Base-by-base conservation (phyloP, 2,888 invertebrate genomes). In the Desoria tigrina region DNA sequence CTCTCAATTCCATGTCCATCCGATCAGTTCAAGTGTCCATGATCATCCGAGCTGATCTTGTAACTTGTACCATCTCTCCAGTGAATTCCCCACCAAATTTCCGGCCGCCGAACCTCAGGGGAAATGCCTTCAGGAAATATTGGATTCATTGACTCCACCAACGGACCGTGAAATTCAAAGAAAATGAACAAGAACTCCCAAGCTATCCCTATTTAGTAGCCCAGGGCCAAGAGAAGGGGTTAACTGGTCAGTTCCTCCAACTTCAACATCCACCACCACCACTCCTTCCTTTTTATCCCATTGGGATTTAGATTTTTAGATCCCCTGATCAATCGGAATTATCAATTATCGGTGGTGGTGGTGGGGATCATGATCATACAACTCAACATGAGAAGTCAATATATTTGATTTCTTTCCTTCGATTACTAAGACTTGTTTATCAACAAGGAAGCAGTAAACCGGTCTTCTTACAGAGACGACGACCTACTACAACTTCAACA, bases 121-220 rank as follows among this genome's bases (percentile, higher is more conserved):
- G 45, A 45, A 45, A 45, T 45, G 45, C 45, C 45, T 45, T 45
- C 45, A 45, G 45, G 45, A 45, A 45, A 45, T 45, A 45, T 45
- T 45, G 45, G 45, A 45, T 45, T 18, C n/a, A 45, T 21, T 16
- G 21, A 45, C 45, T 21, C 45, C 9, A 16, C 45, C 45, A 45
- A 32, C 32, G 32, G 11, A 45, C 45, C 45, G 45, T 45, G 45
- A 45, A 45, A 45, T 45, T 45, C 45, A 45, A 45, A 6, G n/a
- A 45, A 45, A 21, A n/a, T n/a, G 11, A 45, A 6, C 45, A n/a
- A 11, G 45, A 45, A 45, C 6, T 45, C 16, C 45, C 6, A 45
- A 6, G n/a, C 6, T 11, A 21, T 45, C 45, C 45, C 9, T 11
- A 16, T 45, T 21, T 21, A 45, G 16, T 45, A 45, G 45, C 45